Conservation (phyloP, 2,797 vertebrate genomes). For the Semotilus atromaculatus region DNA sequence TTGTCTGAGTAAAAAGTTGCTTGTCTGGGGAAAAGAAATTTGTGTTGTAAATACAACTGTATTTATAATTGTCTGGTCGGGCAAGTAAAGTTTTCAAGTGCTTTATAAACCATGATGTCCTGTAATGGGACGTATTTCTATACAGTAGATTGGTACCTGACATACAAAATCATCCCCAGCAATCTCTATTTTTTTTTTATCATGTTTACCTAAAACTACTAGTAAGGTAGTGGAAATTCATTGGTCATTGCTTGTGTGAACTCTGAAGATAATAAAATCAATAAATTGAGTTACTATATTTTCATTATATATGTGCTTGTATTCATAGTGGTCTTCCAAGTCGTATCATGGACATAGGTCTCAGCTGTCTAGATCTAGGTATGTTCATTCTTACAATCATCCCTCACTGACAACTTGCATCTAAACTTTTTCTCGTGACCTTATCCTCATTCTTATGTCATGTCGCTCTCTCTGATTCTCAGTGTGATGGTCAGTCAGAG, state of each 20-base stretch:
- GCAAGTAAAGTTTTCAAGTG: background rate
- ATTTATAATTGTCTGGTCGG: too few relatives aligned
- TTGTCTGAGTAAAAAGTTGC: too few relatives aligned
- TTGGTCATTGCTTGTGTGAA: background rate
- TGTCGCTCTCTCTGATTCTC: background rate
- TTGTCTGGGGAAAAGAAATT: too few relatives aligned
- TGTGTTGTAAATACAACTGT: too few relatives aligned
- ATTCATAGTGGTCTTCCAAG: slow-evolving; percentile 61
- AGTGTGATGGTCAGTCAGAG: slow-evolving; percentile 72
- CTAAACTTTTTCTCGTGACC: background rate
- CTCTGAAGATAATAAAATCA: background rate
- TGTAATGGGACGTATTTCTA: background rate
- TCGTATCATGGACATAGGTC: slow-evolving; percentile 43
- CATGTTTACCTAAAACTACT: background rate
- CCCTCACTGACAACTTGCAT: background rate
- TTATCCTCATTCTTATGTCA: background rate
- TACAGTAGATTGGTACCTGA: background rate
- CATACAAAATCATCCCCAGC: background rate
- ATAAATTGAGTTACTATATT: background rate
- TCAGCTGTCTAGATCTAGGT: slow-evolving; percentile 58
- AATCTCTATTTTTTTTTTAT: background rate
- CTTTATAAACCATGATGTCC: background rate
- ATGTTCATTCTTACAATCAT: slow-evolving; percentile 4
- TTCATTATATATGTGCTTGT: background rate
- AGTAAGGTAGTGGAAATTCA: background rate